A percentile compares a stretch with the other conserved stretches of the same genome.
These are phyloP conservation scores for Lophotis ruficrista DNA, from an alignment of 2,113 vertebrate genomes.

Conservation along the genomic window DNA sequence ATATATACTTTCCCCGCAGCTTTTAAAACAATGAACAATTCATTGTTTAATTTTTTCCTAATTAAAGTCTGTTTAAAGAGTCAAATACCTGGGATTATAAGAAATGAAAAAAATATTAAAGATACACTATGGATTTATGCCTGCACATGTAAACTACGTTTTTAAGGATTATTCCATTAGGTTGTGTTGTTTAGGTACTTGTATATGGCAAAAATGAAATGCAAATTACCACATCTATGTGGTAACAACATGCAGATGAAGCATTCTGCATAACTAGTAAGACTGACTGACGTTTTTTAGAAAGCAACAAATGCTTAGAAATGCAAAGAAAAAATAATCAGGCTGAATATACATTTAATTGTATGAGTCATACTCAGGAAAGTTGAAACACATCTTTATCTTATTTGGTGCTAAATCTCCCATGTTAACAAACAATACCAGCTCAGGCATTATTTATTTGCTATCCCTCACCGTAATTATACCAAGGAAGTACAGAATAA, in stretches of 20 bases:
- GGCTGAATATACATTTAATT: not conserved
- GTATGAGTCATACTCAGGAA: not conserved
- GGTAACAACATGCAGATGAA: not conserved
- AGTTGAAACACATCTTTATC: not conserved
- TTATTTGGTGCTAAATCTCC: not conserved
- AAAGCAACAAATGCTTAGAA: not conserved
- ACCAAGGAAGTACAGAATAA: not conserved
- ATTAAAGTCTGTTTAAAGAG: not conserved
- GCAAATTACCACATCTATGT: not conserved
- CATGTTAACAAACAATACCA: not conserved
- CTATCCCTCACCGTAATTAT: not conserved
- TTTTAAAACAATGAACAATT: not conserved
- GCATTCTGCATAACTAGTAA: not conserved
- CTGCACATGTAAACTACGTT: not conserved
- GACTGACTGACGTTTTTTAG: rapidly evolving
- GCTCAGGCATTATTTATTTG: not conserved
- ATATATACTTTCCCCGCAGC: not conserved
- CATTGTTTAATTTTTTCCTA: not conserved
- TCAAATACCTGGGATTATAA: not conserved
- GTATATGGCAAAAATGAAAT: not conserved
- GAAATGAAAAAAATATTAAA: not conserved
- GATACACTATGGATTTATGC: not conserved
- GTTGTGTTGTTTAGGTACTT: not conserved
- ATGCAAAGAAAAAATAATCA: not conserved
- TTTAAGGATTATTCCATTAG: not conserved